Base-by-base conservation (phyloP, 2,797 vertebrate species). In the Pipistrellus pipistrellus region DNA sequence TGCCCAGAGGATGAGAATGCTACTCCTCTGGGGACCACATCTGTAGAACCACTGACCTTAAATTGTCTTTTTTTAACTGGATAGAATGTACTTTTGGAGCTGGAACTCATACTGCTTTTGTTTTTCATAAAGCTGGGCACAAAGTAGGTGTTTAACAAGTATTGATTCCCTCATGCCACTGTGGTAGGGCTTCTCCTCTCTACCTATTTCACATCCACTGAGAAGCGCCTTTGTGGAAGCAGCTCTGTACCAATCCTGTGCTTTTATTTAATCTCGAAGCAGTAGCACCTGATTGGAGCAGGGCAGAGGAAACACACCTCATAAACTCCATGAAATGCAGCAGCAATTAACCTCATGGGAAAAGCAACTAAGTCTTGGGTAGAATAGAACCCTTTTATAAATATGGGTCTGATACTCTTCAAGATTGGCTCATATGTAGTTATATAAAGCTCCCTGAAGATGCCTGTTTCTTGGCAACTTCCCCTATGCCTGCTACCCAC, bases 241-340 rank as follows among this genome's bases (percentile, higher is more conserved):
- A 78, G 57, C 59, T 82, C 72, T 41, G 62, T 55, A 35, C 64
- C 51, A 78, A n/a, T 21, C 35, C 7, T 64, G 35, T 18, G 32
- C 20, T 83, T 68, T 38, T 62, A 13, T 20, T 25, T 44, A 68
- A 84, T 59, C 86, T 86, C 62, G 32, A 76, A 35, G 46, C 35
- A 85, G 27, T 20, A 51, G 10, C 9, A 1, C 41, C 48, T 59
- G 76, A 91, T 0, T 76, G 51, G 38, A 88, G 38, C 38, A 87
- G 23, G 20, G n/a, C 73, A 86, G 14, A 88, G 20, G n/a, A 53
- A 95, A 84, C 41, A 78, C 13, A 91, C 8, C 55, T 92, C 85
- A 94, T 46, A 81, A 91, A 73, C 11, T 69, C 71, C 68, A 92
- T 8, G 46, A 95, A 86, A 96, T 57, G 53, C 4, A 81, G 44